A percentile compares a stretch with the other conserved stretches of the same genome.
These are phyloP conservation scores for Sinocyclocheilus rhinocerous DNA, from an alignment of 2,113 vertebrate genomes.

Conservation along the genomic window DNA sequence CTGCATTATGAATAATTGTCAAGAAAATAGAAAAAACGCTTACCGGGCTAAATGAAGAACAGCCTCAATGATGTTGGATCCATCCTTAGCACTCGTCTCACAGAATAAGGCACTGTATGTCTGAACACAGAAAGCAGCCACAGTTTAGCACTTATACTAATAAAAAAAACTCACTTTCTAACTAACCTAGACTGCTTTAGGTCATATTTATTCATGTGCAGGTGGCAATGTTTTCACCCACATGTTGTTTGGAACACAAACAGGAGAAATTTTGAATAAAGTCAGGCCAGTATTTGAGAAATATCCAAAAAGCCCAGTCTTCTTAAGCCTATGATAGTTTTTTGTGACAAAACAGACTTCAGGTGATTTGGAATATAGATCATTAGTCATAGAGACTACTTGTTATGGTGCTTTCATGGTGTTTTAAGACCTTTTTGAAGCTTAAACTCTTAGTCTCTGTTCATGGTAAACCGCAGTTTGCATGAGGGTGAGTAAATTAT, in stretches of 20 bases:
- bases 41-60: conserved; percentile 87
- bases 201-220: not conserved
- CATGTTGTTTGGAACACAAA: not conserved
- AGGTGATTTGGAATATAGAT: too few relatives aligned
- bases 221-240: not conserved
- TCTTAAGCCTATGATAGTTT: not conserved
- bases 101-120: conserved; percentile 80
- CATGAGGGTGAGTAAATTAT: not conserved
- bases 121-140: conserved; percentile 64
- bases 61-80: conserved; percentile 83
- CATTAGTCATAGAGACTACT: not conserved
- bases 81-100: conserved; percentile 86
- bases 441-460: not conserved
- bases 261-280: not conserved
- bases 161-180: not conserved
- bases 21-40: conserved; percentile 14
- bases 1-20: not conserved
- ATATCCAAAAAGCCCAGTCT: not conserved
- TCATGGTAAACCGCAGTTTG: not conserved
- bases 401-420: not conserved
- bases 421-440: not conserved
- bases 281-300: not conserved
- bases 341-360: too few relatives aligned
- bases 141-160: not conserved
- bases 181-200: not conserved